Evolutionary conservation across 2,113 vertebrate species (phyloP).

Genomic region (Myrmecophaga tridactyla): DNA sequence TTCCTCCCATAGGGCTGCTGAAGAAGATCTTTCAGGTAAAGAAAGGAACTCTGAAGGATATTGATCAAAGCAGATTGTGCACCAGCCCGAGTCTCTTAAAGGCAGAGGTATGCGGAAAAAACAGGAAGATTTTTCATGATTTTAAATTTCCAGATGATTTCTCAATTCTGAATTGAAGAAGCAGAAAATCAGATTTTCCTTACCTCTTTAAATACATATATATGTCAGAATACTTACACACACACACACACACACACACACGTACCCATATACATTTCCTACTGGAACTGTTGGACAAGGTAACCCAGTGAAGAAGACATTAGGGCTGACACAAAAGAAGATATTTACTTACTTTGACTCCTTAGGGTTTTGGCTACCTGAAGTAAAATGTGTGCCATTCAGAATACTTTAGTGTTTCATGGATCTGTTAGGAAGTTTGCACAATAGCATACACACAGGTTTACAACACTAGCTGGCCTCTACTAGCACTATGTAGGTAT

Average conservation of each 20-base stretch:
- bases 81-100: not conserved
- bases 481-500: not conserved
- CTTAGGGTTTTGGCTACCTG: not conserved
- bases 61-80: not conserved
- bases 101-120: not conserved
- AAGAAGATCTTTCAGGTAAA: not conserved
- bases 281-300: not conserved
- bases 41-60: not conserved
- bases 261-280: not conserved
- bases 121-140: not conserved
- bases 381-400: not conserved
- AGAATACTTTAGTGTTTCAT: not conserved
- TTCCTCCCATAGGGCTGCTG: not conserved
- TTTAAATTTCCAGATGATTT: not conserved
- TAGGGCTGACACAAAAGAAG: not conserved
- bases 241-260: no score
- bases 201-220: no score
- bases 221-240: not conserved
- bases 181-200: not conserved
- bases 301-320: not conserved
- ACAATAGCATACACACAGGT: not conserved
- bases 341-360: not conserved
- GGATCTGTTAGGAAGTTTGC: not conserved
- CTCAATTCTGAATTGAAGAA: not conserved
- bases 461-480: not conserved